phyloP scores from a whole-genome alignment of 2,113 vertebrate genomes.

The Verasper variegatus region DNA sequence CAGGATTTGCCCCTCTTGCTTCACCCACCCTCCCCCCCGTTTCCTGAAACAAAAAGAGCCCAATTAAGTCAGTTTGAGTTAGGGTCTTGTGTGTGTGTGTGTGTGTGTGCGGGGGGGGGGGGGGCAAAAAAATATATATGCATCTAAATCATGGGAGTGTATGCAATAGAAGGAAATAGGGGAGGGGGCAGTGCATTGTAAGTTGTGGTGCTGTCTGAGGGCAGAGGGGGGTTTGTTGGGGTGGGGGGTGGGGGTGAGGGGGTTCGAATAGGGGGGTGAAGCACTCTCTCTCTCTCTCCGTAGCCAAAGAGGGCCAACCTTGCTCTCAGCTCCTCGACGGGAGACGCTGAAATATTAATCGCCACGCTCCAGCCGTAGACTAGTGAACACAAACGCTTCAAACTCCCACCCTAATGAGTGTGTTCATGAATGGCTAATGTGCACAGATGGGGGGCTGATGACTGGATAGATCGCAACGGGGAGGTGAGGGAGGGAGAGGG shows the following conservation, averaged over 20 bases:
- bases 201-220: conserved; percentile 50
- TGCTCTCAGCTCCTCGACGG: conserved; percentile 82
- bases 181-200: conserved; percentile 58
- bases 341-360: conserved; percentile 87
- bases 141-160: conserved; percentile 30
- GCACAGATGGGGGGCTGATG: conserved; percentile 82
- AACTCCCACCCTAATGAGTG: conserved; percentile 84
- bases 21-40: conserved; percentile 18
- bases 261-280: background rate
- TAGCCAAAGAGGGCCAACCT: conserved; percentile 77
- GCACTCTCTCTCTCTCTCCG: conserved; percentile 19
- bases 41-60: conserved; percentile 80
- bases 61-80: conserved; percentile 83
- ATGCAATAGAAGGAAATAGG: conserved; percentile 63
- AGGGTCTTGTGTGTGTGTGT: conserved; percentile 50
- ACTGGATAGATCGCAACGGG: conserved; percentile 75
- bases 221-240: background rate
- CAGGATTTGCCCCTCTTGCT: conserved; percentile 38
- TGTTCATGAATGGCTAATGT: conserved; percentile 84
- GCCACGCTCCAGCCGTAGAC: conserved; percentile 79
- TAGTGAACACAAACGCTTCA: conserved; percentile 83
- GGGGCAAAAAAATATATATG: background rate
- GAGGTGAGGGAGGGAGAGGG: conserved; percentile 51
- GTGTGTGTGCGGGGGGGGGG: conserved; percentile 29
- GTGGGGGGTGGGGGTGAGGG: conserved; percentile 6